Evolutionary conservation across 2,797 vertebrate genomes (phyloP).

Genomic region (Lophius americanus): DNA sequence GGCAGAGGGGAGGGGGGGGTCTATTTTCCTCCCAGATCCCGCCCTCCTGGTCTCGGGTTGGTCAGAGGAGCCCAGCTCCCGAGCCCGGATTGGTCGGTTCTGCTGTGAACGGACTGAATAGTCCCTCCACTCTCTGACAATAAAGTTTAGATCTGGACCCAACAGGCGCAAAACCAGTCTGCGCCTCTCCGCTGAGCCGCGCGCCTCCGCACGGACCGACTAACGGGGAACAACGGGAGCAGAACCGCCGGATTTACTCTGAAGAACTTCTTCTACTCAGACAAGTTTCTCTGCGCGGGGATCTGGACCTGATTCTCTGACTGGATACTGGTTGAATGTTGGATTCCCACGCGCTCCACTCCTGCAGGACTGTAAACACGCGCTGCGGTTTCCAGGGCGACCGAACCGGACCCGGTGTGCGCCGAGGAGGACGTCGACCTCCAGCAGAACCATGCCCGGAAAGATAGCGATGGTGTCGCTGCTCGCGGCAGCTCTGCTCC

Average conservation of each 20-base stretch:
- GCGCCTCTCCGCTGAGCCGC: constrained; percentile 14
- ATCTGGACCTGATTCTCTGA: constrained; percentile 1
- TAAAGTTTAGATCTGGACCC: constrained; percentile 69
- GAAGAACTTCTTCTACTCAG: neutral
- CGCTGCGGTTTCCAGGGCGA: constrained; percentile 34
- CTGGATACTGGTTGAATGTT: constrained; percentile 20
- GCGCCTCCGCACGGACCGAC: constrained; percentile 21
- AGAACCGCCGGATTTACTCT: constrained; percentile 25
- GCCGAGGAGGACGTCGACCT: constrained; percentile 7
- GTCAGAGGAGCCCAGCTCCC: constrained; percentile 55
- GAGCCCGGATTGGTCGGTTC: constrained; percentile 67
- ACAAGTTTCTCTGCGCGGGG: neutral
- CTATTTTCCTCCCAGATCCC: constrained; percentile 57
- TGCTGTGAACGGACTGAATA: constrained; percentile 37
- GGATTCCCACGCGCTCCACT: constrained; percentile 30
- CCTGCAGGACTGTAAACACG: constrained; percentile 44
- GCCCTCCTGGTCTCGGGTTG: constrained; percentile 72
- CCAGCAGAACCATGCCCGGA: constrained; percentile 50
- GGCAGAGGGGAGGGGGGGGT: constrained; percentile 1
- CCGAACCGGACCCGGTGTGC: neutral
- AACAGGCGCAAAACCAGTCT: constrained; percentile 40
- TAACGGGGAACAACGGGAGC: constrained; percentile 9
- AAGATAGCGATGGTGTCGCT: constrained; percentile 47
- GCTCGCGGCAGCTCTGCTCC: constrained; percentile 51
- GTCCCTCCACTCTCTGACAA: constrained; percentile 65